Conservation (phyloP, 2,113 vertebrate genomes). For the Gallinago media region DNA sequence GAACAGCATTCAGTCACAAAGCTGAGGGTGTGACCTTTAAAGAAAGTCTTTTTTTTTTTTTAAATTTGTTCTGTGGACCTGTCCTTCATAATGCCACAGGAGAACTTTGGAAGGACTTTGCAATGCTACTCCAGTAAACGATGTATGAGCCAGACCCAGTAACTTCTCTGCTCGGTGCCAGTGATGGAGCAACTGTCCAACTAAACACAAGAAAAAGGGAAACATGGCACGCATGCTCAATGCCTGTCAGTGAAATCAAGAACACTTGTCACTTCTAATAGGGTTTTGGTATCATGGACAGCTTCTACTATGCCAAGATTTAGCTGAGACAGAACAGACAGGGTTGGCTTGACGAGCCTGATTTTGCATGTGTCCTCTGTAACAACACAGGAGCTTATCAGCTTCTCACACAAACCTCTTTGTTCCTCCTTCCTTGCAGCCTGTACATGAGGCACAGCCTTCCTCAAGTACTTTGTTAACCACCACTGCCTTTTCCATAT, state of each 20-base stretch:
- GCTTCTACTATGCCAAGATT: neutral
- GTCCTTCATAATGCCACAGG: neutral
- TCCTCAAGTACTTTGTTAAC: neutral
- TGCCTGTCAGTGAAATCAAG: neutral
- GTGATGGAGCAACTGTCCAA: neutral
- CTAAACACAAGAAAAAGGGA: neutral
- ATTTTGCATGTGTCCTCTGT: neutral
- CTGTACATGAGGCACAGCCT: neutral
- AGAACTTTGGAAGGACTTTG: neutral
- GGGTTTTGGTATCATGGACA: neutral
- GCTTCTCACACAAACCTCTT: neutral
- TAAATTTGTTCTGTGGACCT: neutral
- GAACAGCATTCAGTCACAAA: neutral
- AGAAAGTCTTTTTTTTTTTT: neutral
- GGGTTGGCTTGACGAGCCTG: neutral
- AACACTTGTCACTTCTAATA: neutral
- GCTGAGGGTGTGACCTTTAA: neutral
- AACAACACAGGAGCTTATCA: neutral
- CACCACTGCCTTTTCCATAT: neutral
- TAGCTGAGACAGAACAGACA: neutral
- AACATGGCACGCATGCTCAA: neutral
- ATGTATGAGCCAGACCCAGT: neutral
- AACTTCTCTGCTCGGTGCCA: neutral
- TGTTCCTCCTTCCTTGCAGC: neutral
- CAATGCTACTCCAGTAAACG: neutral